Base-by-base conservation (phyloP, 1,140 invertebrate genomes). In the Littorina saxatilis region DNA sequence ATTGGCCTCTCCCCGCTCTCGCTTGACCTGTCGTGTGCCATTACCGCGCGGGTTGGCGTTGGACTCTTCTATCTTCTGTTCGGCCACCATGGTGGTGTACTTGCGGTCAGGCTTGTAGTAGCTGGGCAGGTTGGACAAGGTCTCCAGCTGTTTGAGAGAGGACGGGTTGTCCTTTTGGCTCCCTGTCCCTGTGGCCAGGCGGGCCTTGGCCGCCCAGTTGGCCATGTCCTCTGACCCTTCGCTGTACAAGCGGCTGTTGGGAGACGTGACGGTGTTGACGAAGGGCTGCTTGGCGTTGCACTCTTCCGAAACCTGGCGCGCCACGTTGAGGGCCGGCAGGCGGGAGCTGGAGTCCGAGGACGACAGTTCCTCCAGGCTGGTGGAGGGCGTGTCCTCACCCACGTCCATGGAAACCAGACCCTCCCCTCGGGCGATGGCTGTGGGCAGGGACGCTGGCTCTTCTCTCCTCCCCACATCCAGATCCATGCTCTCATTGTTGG, bases 71-170 rank as follows among this genome's bases (percentile, higher is more conserved):
- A 83, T 75, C 58, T 87, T 82, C 74, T 87, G 85, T 23, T 85
- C 84, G n/a, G 83, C 78, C 15, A 87, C 84, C 47, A 87, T 83
- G 7, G 61, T 84, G 32, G 74, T 83, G 47, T 86, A 87, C 27
- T 82, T 58, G n/a, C 77, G 40, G 39, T 80, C 75, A 29, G 86
- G 86, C 84, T 80, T 85, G 75, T 79, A 87, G 0, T 55, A 40
- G 50, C 82, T 39, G n/a, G 86, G 82, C 55, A 83, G 74, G 4
- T 82, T 55, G 3, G 86, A 75, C 75, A 87, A 70, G n/a, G 82
- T 80, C 52, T 82, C 66, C 11, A 87, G 80, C 61, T 87, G 80
- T 32, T 83, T 82, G 52, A 87, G 58, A 1, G 74, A 58, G 1
- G 74, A 52, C 66, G 52, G 83, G 80, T 68, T 70, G 75, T 55